A percentile compares a stretch with the other conserved stretches of the same genome.
These are phyloP conservation scores for Apostichopus japonicus DNA, from an alignment of 35 echinoderm and acorn worm genomes.

Conservation along the genomic window DNA sequence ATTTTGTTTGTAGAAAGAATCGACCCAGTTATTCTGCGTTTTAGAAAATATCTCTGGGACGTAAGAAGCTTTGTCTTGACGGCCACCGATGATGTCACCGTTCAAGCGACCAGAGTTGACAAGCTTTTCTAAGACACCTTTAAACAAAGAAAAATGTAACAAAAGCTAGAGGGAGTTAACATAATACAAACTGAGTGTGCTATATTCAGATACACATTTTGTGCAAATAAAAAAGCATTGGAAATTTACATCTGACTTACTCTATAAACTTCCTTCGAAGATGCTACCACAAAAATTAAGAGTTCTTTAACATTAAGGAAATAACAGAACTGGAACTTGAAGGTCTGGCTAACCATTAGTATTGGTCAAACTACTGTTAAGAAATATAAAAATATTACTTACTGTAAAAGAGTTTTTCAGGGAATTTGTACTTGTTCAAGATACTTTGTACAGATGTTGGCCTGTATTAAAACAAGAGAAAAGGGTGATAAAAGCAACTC, in stretches of 20 bases:
- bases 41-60: constrained; percentile 94
- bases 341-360: too few relatives aligned
- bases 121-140: constrained; percentile 79
- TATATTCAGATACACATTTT: neutral
- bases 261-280: too few relatives aligned
- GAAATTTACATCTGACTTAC: too few relatives aligned
- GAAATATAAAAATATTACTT: constrained; percentile 21
- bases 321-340: too few relatives aligned
- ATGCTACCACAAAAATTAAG: too few relatives aligned
- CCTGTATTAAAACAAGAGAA: constrained; percentile 7
- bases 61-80: constrained; percentile 90
- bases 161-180: neutral
- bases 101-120: constrained; percentile 72
- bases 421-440: constrained; percentile 56
- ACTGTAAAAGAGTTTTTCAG: constrained; percentile 43
- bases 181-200: neutral
- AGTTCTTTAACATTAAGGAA: too few relatives aligned
- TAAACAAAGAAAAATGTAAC: neutral
- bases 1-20: constrained; percentile 92
- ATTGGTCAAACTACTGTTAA: too few relatives aligned
- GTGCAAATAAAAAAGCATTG: too few relatives aligned
- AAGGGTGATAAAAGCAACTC: neutral
- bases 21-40: constrained; percentile 95
- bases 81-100: constrained; percentile 77
- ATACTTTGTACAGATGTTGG: constrained; percentile 40